phyloP scores from a whole-genome alignment of 1,140 invertebrate species.

The Pseudachorutes palmiensis region DNA sequence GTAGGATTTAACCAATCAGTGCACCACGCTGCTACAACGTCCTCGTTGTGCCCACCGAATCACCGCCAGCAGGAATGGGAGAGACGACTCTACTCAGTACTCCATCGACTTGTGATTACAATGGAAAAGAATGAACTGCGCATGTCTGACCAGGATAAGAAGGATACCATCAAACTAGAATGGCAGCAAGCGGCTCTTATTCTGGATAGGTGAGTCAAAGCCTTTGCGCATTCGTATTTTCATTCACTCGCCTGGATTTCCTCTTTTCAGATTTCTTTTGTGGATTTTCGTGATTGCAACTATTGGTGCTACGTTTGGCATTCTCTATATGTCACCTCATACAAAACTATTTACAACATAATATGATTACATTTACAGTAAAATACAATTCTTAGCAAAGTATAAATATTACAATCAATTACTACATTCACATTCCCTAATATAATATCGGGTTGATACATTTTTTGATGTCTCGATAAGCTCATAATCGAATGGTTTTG shows the following conservation, averaged over 20 bases:
- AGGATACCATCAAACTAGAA: conserved; percentile 50
- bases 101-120: conserved; percentile 49
- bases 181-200: conserved; percentile 55
- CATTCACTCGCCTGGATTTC: conserved; percentile 1
- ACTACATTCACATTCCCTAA: too few relatives aligned
- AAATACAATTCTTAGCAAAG: neutral
- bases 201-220: conserved; percentile 47
- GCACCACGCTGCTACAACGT: conserved; percentile 1
- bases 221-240: conserved; percentile 4
- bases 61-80: conserved; percentile 41
- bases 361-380: neutral
- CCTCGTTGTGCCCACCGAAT: neutral
- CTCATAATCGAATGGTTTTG: too few relatives aligned
- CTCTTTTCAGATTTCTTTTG: conserved; percentile 40
- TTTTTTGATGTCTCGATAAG: too few relatives aligned
- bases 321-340: conserved; percentile 45
- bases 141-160: conserved; percentile 49
- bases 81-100: conserved; percentile 46
- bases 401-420: neutral
- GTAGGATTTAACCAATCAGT: neutral
- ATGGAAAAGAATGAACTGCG: conserved; percentile 53
- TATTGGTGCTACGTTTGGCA: conserved; percentile 43
- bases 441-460: too few relatives aligned
- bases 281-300: conserved; percentile 43
- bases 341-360: conserved; percentile 42